A percentile compares a stretch with the other conserved stretches of the same genome.
These are phyloP conservation scores for Leguminivora glycinivorella DNA, from an alignment of 1,140 invertebrate genomes.

Conservation along the genomic window DNA sequence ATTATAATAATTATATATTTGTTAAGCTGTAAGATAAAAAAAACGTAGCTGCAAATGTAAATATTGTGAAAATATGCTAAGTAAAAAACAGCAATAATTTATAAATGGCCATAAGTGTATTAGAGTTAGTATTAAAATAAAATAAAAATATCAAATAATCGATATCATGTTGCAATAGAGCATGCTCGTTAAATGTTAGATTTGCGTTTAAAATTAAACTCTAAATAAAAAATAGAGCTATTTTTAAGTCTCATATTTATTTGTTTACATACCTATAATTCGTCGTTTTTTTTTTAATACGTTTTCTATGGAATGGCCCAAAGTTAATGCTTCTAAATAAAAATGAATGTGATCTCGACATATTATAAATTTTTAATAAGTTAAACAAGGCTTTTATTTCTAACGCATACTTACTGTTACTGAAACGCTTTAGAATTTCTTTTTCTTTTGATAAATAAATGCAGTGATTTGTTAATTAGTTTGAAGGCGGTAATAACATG, in stretches of 20 bases:
- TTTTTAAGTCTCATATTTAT: too few species aligned
- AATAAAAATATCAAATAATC: slow-evolving; percentile 4
- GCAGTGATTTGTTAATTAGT: not conserved
- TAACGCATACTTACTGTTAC: too few species aligned
- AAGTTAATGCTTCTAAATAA: too few species aligned
- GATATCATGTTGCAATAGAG: slow-evolving; percentile 19
- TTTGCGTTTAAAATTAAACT: not conserved
- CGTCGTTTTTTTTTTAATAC: too few species aligned
- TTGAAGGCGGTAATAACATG: not conserved
- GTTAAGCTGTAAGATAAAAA: not conserved
- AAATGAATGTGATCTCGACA: too few species aligned
- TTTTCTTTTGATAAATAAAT: not conserved
- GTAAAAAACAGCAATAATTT: slow-evolving; percentile 27
- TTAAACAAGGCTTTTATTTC: too few species aligned
- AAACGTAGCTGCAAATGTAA: slow-evolving; percentile 13
- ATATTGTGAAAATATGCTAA: slow-evolving; percentile 25
- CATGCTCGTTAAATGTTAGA: not conserved
- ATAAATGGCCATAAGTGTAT: slow-evolving; percentile 27
- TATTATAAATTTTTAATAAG: too few species aligned
- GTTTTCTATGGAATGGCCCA: too few species aligned
- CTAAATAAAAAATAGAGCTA: not conserved
- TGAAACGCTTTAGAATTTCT: not conserved
- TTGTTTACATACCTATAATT: too few species aligned
- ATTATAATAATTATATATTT: not conserved
- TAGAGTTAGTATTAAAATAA: not conserved